Base-by-base conservation (phyloP, 2,888 invertebrate species). In the Drosophila neotestacea region DNA sequence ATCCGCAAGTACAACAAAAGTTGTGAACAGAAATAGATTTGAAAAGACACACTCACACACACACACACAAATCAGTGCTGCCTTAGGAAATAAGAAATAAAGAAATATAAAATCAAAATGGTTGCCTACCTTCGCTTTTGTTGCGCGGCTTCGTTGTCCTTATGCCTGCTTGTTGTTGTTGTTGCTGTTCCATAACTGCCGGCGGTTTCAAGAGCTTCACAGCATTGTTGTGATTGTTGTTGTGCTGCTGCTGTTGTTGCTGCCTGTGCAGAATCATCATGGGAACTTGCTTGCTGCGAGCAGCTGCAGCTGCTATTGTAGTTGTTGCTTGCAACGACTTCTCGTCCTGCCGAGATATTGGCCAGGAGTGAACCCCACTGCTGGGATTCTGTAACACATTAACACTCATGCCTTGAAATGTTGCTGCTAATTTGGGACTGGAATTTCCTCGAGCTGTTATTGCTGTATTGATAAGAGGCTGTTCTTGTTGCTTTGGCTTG, bases 51-150 rank as follows among this genome's bases (percentile, higher is more conserved):
- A 34, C 46, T 47, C 41, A 42, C 16, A 46, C 32, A 62, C 30
- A 51, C 32, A 42, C 36, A 65, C 13, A 41, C n/a, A 39, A 32
- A 58, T 52, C 51, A 34, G 41, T 32, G 32, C 34, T 44, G 42
- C 10, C 44, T 58, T 55, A 41, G 22, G 10, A 42, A 42, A 71
- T 39, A 52, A 52, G 16, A 59, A 27, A 65, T 36, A 50, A 36
- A 58, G 41, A 22, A 58, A 42, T 16, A 6, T 48, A 58, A 58
- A 58, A 30, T 52, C 36, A 77, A 68, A 62, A 72, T 81, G 71
- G 73, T 60, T 27, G 50, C 72, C 61, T 77, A 90, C 89, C 89
- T 81, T 90, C 89, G 65, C 84, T 90, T 73, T 89, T 90, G 71
- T 81, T 88, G 46, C 89, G 89, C 65, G 77, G 75, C 68, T 75